Conservation (phyloP, 2,888 invertebrate species). For the Octodonta nipae region DNA sequence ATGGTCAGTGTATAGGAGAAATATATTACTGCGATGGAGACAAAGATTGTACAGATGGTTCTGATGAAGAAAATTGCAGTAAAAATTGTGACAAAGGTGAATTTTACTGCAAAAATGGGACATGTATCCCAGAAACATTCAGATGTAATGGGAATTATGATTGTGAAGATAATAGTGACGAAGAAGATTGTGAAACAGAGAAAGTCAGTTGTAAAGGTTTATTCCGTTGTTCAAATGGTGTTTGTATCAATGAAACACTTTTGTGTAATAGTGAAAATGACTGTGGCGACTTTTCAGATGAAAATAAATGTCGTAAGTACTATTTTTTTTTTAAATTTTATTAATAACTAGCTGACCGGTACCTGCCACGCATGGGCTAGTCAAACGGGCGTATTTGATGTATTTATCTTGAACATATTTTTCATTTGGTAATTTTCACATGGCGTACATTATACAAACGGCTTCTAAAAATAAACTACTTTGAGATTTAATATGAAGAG, state of each 20-base stretch:
- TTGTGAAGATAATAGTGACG: conserved; percentile 55
- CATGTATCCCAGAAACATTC: conserved; percentile 50
- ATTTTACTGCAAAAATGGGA: conserved; percentile 47
- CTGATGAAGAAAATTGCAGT: conserved; percentile 50
- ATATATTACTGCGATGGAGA: conserved; percentile 55
- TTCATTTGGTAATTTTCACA: too few relatives aligned
- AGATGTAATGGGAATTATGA: conserved; percentile 62
- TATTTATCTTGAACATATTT: too few relatives aligned
- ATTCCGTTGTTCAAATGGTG: conserved; percentile 52
- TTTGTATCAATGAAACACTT: conserved; percentile 51
- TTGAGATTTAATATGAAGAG: too few relatives aligned
- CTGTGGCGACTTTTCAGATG: conserved; percentile 56
- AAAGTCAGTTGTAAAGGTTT: conserved; percentile 34
- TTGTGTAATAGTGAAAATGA: conserved; percentile 62
- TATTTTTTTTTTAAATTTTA: too few relatives aligned
- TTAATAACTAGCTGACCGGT: too few relatives aligned
- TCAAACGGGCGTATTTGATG: too few relatives aligned
- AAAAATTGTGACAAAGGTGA: conserved; percentile 37
- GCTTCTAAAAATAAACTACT: too few relatives aligned
- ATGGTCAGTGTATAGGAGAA: conserved; percentile 43
- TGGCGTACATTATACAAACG: too few relatives aligned
- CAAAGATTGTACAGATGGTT: conserved; percentile 52
- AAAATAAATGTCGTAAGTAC: conserved; percentile 50
- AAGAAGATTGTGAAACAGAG: conserved; percentile 36
- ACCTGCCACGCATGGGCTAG: too few relatives aligned